phyloP scores from a whole-genome alignment of 37 sponge, comb jelly and placozoan species.

The Spongilla lacustris region DNA sequence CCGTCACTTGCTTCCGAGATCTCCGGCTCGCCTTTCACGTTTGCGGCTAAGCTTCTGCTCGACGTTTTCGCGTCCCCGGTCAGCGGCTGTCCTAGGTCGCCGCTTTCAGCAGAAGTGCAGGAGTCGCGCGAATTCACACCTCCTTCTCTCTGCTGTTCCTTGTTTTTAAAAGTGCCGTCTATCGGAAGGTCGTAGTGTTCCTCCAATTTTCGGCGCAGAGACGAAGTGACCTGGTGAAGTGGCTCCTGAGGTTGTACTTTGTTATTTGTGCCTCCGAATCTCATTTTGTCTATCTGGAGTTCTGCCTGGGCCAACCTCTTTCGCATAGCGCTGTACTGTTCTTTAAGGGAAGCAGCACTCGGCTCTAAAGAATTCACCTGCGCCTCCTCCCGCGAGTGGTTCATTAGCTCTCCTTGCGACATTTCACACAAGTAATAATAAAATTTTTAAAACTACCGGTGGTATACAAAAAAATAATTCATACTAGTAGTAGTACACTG shows the following conservation, averaged over 20 bases:
- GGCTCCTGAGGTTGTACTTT: not conserved
- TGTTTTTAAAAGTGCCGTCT: not conserved
- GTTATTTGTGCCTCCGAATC: conserved; percentile 40
- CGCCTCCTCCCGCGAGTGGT: not conserved
- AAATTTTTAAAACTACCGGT: no score
- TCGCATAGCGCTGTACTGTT: conserved; percentile 51
- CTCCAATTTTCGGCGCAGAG: not conserved
- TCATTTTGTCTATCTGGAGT: conserved; percentile 69
- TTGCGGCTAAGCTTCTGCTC: not conserved
- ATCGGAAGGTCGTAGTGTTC: not conserved
- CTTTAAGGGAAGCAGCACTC: not conserved
- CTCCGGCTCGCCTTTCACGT: not conserved
- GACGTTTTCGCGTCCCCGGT: not conserved
- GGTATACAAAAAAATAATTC: no score
- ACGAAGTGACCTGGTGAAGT: not conserved
- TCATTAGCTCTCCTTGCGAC: not conserved
- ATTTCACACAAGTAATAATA: not conserved
- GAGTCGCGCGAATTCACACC: not conserved
- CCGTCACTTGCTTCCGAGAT: not conserved
- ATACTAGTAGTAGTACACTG: no score
- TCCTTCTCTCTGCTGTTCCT: not conserved
- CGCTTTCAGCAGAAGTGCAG: not conserved
- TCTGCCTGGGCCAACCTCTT: conserved; percentile 72
- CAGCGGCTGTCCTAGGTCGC: not conserved
- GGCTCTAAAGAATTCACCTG: not conserved